Evolutionary conservation across 2,888 invertebrate genomes (phyloP), one percentile per base, ranked within the genome.

Genomic region (Temnothorax ravouxi): DNA sequence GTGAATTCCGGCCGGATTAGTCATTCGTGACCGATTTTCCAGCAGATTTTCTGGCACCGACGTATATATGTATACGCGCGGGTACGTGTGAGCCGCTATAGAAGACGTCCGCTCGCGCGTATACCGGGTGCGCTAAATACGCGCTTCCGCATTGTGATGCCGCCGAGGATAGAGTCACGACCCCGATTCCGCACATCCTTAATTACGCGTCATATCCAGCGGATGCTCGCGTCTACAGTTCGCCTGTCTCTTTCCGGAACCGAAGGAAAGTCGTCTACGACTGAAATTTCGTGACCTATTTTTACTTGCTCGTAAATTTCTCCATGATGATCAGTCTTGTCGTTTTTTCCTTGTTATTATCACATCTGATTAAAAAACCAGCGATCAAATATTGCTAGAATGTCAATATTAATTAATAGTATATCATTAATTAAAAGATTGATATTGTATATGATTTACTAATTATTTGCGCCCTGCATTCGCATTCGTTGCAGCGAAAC

Each of bases 1-100:
- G 66, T 59, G 64, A 79, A 71, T 89, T 86, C 88, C 81, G 67
- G 34, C 67, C 67, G 74, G 85, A 87, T 90, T 88, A 86, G 85
- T 88, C 84, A 88, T 74, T 74, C 84, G 86, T 85, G 89, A 87
- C 87, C 85, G 85, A 89, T 89, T 90, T 89, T 86, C 89, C 84
- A 85, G 88, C 25, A 47, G 79, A 79, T 79, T 69, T 79, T 79
- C 79, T 64, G 87, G 77, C 83, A 87, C 79, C 83, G 82, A 34
- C 79, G 66, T 76, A n/a, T 54, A 21, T 54, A 83, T 5, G 44
- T 59, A 21, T 54, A 83, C 9, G 44, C 6, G 25, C 25, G 52
- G 18, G 3, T 15, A 29, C n/a, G 50, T 59, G 84, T 61, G 50
- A 18, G 25, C 44, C n/a, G 25, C 34, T 25, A 44, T 56, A 41